Evolutionary conservation across 92 coral and sea anemone species (phyloP).

Genomic region (Porites divaricata): DNA sequence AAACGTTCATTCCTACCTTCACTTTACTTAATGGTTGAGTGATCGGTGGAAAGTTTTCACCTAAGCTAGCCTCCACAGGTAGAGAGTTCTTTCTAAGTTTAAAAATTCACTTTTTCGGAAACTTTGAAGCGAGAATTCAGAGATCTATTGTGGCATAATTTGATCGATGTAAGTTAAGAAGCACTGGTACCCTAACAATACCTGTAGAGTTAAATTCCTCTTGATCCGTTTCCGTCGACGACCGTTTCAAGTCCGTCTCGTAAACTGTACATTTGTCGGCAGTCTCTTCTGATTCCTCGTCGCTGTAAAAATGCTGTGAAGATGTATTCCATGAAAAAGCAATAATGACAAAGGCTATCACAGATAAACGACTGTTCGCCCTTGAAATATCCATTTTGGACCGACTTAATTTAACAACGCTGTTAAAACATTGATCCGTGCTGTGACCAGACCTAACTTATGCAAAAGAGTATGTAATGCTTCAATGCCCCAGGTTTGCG

Average conservation of each 20-base stretch:
- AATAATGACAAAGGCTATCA: not conserved
- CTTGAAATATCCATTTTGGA: not conserved
- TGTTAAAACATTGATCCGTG: not conserved
- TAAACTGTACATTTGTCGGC: not conserved
- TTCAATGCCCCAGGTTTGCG: not conserved
- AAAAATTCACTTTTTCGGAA: too few relatives aligned
- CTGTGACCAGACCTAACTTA: slow-evolving; percentile 2
- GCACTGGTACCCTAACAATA: not conserved
- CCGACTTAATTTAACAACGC: too few relatives aligned
- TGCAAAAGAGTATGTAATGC: slow-evolving; percentile 1
- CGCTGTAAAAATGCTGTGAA: not conserved
- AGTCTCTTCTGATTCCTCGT: not conserved
- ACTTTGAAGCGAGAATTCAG: not conserved
- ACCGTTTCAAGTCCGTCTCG: not conserved
- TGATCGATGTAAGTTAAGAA: too few relatives aligned
- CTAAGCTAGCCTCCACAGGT: too few relatives aligned
- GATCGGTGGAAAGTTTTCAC: too few relatives aligned
- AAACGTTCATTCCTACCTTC: too few relatives aligned
- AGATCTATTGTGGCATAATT: not conserved
- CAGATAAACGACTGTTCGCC: not conserved
- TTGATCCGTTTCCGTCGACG: not conserved
- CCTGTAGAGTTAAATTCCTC: slow-evolving; percentile 7
- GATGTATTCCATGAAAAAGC: not conserved
- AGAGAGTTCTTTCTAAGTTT: too few relatives aligned
- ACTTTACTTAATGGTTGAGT: too few relatives aligned